Base-by-base conservation (phyloP, 2,888 invertebrate species). In the Galeruca laticollis region DNA sequence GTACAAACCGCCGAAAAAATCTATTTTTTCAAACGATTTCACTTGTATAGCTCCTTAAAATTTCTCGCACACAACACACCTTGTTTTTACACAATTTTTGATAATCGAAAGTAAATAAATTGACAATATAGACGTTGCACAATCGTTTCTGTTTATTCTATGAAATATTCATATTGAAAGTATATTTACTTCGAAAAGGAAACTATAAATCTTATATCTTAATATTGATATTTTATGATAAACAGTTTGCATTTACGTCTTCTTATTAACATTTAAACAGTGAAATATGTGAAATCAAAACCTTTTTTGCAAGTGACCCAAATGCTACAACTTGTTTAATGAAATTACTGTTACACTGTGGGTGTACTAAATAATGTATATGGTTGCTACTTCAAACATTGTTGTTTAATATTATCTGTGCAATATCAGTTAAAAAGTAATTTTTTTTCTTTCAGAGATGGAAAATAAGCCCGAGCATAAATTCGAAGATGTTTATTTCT, bases 401-500 rank as follows among this genome's bases (percentile, higher is more conserved):
- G 18, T 33, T 35, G 10, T 56, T 56, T 35, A 9, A 33, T 35
- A 11, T 47, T 9, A 47, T 47, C 1, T 8, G 18, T 47, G 13
- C 26, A 37, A 2, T 37, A 37, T 37, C 37, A 1, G 9, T 2
- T 47, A 15, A 18, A 2, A 37, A 11, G 35, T 35, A 57, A 35
- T 57, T n/a, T 57, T 68, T 33, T 61, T 62, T 65, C 70, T 80
- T 77, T 68, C 73, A 81, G 80, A 79, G 56, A 52, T 75, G 21
- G 78, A 78, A 54, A 74, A 54, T 35, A 77, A 75, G 60, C 74
- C 74, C 65, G 82, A 80, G 73, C 88, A 89, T 80, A 84, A 83
- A 72, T 81, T 89, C 70, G 81, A 84, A 73, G 86, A 87, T 75
- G 86, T 87, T 73, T 88, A 86, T 82, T 87, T 88, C 80, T 79